These are phyloP conservation scores for Acanthosepion lycidas DNA, from an alignment of 2,888 invertebrate genomes.

Conservation along the genomic window DNA sequence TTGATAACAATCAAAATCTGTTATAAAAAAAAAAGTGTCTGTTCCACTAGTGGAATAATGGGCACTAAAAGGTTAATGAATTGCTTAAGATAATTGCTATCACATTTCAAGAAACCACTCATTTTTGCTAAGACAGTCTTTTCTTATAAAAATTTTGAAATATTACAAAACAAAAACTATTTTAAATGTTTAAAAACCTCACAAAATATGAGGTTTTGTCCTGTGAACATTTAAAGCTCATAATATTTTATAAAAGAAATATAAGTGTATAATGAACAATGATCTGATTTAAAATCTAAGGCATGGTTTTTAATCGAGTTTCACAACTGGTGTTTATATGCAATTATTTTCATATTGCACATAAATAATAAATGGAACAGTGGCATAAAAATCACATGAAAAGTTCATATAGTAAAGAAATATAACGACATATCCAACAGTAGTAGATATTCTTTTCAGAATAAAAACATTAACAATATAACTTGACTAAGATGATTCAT, in stretches of 20 bases:
- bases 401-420: neutral
- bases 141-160: neutral
- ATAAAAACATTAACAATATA: neutral
- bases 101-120: neutral
- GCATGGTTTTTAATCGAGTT: neutral
- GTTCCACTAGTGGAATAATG: too few species aligned
- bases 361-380: neutral
- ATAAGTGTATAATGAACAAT: neutral
- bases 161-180: neutral
- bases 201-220: neutral
- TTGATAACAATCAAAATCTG: too few species aligned
- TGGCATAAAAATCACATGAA: neutral
- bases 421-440: neutral
- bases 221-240: neutral
- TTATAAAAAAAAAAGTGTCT: too few species aligned
- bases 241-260: neutral
- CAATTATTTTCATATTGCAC: neutral
- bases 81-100: too few species aligned
- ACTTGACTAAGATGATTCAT: neutral
- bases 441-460: neutral
- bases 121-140: neutral
- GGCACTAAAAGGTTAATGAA: too few species aligned
- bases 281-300: neutral
- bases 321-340: neutral
- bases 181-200: neutral